Evolutionary conservation across 1,140 invertebrate genomes (phyloP).

Genomic region (Apolygus lucorum): DNA sequence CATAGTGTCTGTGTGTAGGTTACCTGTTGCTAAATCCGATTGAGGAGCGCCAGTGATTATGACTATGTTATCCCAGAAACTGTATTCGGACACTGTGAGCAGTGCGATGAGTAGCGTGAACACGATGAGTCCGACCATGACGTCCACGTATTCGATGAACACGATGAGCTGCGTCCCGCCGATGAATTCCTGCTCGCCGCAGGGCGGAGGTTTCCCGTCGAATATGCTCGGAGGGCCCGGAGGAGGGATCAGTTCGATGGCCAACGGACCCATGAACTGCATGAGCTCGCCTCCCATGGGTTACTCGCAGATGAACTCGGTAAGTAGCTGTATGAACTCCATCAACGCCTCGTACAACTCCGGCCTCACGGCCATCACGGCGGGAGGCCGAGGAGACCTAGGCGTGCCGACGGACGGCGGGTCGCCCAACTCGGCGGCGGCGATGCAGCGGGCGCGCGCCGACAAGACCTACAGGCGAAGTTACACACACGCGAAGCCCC

Average conservation of each 20-base stretch:
- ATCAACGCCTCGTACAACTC: constrained; percentile 45
- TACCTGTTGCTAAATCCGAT: constrained; percentile 17
- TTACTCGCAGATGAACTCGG: constrained; percentile 57
- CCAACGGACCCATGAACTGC: constrained; percentile 46
- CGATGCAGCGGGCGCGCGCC: constrained; percentile 59
- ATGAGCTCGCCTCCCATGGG: constrained; percentile 55
- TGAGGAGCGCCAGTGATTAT: constrained; percentile 26
- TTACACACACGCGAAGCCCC: constrained; percentile 93
- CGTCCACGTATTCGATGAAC: constrained; percentile 67
- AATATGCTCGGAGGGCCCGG: constrained; percentile 50
- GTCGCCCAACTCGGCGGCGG: constrained; percentile 57
- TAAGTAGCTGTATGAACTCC: constrained; percentile 59
- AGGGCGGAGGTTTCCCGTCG: constrained; percentile 50
- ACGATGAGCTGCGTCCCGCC: constrained; percentile 60
- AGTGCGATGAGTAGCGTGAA: constrained; percentile 48
- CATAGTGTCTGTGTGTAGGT: constrained; percentile 23
- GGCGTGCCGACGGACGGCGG: constrained; percentile 45
- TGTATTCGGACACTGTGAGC: constrained; percentile 43
- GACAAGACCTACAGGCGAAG: constrained; percentile 86
- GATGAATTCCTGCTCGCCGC: constrained; percentile 51
- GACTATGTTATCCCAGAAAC: constrained; percentile 42
- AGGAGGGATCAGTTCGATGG: constrained; percentile 47
- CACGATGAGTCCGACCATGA: constrained; percentile 52
- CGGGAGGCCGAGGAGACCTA: constrained; percentile 37
- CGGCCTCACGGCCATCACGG: constrained; percentile 43